These are phyloP conservation scores for Hyla sarda DNA, from an alignment of 2,113 vertebrate genomes.

Conservation along the genomic window DNA sequence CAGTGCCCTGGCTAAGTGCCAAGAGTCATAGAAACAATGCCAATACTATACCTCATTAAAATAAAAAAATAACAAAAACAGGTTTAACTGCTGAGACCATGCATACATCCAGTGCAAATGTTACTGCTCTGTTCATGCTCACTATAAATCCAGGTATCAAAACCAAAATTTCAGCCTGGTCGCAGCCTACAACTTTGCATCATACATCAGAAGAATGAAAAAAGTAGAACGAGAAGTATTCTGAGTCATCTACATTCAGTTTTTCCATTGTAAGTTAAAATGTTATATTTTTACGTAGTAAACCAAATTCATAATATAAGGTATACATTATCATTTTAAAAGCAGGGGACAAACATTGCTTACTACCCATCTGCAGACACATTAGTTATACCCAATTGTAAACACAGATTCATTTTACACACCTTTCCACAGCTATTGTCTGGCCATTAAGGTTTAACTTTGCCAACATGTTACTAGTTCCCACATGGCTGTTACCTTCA, in stretches of 20 bases:
- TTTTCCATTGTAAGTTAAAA: background rate
- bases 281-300: background rate
- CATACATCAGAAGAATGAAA: background rate
- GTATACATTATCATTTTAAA: constrained; percentile 14
- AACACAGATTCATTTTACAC: constrained; percentile 11
- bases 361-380: background rate
- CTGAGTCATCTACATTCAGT: background rate
- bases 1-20: constrained; percentile 62
- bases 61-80: constrained; percentile 7
- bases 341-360: background rate
- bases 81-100: background rate
- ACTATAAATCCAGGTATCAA: background rate
- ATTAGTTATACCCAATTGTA: constrained; percentile 15
- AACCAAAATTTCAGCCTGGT: background rate
- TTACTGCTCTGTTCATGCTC: background rate
- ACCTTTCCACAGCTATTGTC: constrained; percentile 33
- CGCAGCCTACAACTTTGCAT: background rate
- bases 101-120: background rate
- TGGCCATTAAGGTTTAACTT: constrained; percentile 27
- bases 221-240: background rate
- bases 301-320: constrained; percentile 38
- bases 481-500: background rate
- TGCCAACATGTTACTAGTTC: background rate
- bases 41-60: constrained; percentile 45
- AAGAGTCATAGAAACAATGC: constrained; percentile 56